Percentiles rank a stretch among this genome's conserved stretches.
Evolutionary conservation across 2,797 vertebrate species (phyloP).

Genomic region (Protosalanx chinensis): DNA sequence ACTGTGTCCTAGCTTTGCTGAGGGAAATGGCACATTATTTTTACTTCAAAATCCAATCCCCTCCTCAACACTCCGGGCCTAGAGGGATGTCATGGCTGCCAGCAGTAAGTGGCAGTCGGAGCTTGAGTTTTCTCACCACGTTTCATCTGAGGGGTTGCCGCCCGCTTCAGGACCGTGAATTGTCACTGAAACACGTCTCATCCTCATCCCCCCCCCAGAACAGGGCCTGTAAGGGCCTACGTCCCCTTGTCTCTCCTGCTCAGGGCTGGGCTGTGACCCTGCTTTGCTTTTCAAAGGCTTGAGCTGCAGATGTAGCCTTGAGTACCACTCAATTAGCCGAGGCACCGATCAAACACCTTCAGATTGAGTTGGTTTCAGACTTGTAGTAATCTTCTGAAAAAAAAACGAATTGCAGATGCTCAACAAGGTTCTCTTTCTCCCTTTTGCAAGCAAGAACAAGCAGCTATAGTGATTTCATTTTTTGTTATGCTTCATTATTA

Average conservation of each 20-base stretch:
- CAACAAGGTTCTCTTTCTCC: slow-evolving; percentile 30
- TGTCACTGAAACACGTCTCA: slow-evolving; percentile 50
- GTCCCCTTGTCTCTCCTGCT: neutral
- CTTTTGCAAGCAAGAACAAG: slow-evolving; percentile 33
- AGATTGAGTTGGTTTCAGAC: slow-evolving; percentile 36
- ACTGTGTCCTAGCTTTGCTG: slow-evolving; percentile 12
- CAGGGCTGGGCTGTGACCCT: slow-evolving; percentile 18
- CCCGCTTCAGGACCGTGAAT: slow-evolving; percentile 48
- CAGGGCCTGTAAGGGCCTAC: slow-evolving; percentile 16
- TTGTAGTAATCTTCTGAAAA: slow-evolving; percentile 40
- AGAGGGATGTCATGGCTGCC: slow-evolving; percentile 26
- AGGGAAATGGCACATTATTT: slow-evolving; percentile 39
- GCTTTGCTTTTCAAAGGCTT: slow-evolving; percentile 59
- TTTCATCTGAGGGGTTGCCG: slow-evolving; percentile 39
- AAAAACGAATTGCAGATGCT: slow-evolving; percentile 51
- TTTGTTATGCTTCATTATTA: slow-evolving; percentile 46
- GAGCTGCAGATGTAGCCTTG: slow-evolving; percentile 32
- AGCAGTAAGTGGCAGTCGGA: slow-evolving; percentile 32
- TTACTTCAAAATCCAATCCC: slow-evolving; percentile 5
- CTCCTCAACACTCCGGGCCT: slow-evolving; percentile 9
- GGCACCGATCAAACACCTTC: slow-evolving; percentile 58
- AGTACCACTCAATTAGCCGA: slow-evolving; percentile 57
- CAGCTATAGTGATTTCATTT: slow-evolving; percentile 38
- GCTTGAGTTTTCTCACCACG: slow-evolving; percentile 21
- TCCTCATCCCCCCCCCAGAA: slow-evolving; percentile 18